Percentiles rank a stretch among this genome's conserved stretches.
Conservation (phyloP, 2,888 invertebrate species). For the Malthinus flaveolus region DNA sequence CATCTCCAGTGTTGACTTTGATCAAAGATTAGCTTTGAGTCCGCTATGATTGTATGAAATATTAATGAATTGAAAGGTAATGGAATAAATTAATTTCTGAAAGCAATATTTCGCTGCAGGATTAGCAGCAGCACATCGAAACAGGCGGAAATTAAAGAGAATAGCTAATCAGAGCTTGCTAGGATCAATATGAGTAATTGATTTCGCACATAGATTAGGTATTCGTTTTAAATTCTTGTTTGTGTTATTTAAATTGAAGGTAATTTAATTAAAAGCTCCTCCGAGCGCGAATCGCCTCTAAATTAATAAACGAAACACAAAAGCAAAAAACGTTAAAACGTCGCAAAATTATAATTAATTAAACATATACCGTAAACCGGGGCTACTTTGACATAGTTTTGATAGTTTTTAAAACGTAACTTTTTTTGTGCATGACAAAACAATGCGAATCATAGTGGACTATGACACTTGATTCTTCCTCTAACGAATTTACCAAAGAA, state of each 20-base stretch:
- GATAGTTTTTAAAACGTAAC: too few relatives aligned
- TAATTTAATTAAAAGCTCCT: slow-evolving; percentile 2
- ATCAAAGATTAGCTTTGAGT: slow-evolving; percentile 54
- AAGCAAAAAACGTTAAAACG: too few relatives aligned
- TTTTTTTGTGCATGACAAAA: too few relatives aligned
- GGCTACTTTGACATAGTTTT: too few relatives aligned
- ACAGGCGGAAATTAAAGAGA: slow-evolving; percentile 57
- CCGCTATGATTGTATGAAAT: slow-evolving; percentile 57
- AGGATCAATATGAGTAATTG: slow-evolving; percentile 45
- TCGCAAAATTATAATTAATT: too few relatives aligned
- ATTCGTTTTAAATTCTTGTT: slow-evolving; percentile 27
- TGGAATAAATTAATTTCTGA: slow-evolving; percentile 61
- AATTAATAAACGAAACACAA: too few relatives aligned
- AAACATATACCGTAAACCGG: too few relatives aligned
- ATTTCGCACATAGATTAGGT: slow-evolving; percentile 41
- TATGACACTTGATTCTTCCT: too few relatives aligned
- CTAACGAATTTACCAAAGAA: too few relatives aligned
- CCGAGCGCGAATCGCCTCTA: neutral
- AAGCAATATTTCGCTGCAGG: slow-evolving; percentile 56
- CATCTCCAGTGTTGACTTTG: slow-evolving; percentile 48
- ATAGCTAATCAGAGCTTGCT: slow-evolving; percentile 53
- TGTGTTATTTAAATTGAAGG: slow-evolving; percentile 24
- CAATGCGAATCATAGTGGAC: too few relatives aligned
- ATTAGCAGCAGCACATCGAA: slow-evolving; percentile 44
- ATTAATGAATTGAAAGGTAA: slow-evolving; percentile 60